Percentiles rank a stretch among this genome's conserved stretches.
Evolutionary conservation across 2,888 invertebrate species (phyloP).

Genomic region (Eupeodes luniger): DNA sequence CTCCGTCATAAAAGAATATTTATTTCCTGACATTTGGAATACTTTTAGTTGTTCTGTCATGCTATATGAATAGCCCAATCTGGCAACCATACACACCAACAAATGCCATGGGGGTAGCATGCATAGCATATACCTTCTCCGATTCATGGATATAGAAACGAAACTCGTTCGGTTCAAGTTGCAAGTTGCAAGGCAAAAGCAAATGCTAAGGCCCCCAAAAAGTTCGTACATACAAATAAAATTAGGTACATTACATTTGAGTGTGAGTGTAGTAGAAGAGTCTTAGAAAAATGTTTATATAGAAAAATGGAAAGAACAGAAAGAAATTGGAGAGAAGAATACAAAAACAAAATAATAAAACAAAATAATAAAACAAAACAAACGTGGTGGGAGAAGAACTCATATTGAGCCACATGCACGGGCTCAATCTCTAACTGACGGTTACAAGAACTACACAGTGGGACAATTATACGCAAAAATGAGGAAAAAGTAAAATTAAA

Average conservation of each 20-base stretch:
- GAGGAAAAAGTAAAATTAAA: not conserved
- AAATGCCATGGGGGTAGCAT: constrained; percentile 22
- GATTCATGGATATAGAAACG: not conserved
- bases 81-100: not conserved
- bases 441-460: constrained; percentile 50
- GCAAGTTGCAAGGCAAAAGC: constrained; percentile 30
- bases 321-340: constrained; percentile 25
- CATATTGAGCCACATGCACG: constrained; percentile 61
- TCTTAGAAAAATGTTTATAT: constrained; percentile 59
- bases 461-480: not conserved
- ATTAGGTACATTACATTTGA: constrained; percentile 43
- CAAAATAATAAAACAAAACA: not conserved
- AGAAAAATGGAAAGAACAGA: constrained; percentile 31
- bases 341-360: not conserved
- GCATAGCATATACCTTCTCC: not conserved
- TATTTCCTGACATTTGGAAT: no score
- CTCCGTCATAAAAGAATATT: no score
- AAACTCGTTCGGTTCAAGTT: constrained; percentile 51
- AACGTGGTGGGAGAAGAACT: constrained; percentile 44
- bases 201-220: constrained; percentile 51
- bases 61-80: no score
- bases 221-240: constrained; percentile 17
- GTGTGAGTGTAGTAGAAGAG: constrained; percentile 67
- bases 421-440: constrained; percentile 62
- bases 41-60: no score